Percentiles rank a stretch among this genome's conserved stretches.
phyloP scores from a whole-genome alignment of 2,797 vertebrate species.

The Hippocampus kuda region DNA sequence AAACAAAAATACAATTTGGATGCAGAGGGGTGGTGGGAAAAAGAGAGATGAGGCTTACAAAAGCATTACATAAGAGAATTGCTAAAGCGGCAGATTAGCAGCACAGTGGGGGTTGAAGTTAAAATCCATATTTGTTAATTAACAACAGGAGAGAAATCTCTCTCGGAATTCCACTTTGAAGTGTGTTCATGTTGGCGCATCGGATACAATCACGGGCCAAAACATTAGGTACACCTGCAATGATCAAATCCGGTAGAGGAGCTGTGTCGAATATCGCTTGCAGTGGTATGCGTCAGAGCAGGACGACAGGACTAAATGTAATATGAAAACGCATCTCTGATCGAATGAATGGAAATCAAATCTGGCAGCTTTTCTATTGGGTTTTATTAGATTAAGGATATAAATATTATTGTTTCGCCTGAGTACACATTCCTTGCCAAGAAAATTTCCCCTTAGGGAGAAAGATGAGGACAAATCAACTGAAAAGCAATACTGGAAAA shows the following conservation, averaged over 20 bases:
- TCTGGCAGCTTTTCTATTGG: not conserved
- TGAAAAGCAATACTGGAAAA: not conserved
- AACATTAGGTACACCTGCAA: not conserved
- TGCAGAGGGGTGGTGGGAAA: conserved; percentile 9
- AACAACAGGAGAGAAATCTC: conserved; percentile 10
- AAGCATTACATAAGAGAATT: conserved; percentile 29
- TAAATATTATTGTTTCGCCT: not conserved
- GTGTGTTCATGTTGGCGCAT: conserved; percentile 8
- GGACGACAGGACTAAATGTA: not conserved
- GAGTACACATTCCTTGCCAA: not conserved
- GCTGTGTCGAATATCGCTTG: not conserved
- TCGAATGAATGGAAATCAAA: not conserved
- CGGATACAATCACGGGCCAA: not conserved
- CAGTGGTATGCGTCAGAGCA: not conserved
- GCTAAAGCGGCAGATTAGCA: conserved; percentile 26
- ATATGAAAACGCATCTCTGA: not conserved
- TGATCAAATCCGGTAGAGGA: not conserved
- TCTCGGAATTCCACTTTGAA: conserved; percentile 11
- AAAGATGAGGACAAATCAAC: not conserved
- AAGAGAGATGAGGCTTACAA: conserved; percentile 1
- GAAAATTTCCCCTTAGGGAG: not conserved
- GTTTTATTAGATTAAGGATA: not conserved
- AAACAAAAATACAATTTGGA: conserved; percentile 11
- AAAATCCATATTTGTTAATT: conserved; percentile 33
- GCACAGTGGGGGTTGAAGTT: conserved; percentile 14